Conservation (phyloP, 2,888 invertebrate species). For the Stenolophus ochropezus region DNA sequence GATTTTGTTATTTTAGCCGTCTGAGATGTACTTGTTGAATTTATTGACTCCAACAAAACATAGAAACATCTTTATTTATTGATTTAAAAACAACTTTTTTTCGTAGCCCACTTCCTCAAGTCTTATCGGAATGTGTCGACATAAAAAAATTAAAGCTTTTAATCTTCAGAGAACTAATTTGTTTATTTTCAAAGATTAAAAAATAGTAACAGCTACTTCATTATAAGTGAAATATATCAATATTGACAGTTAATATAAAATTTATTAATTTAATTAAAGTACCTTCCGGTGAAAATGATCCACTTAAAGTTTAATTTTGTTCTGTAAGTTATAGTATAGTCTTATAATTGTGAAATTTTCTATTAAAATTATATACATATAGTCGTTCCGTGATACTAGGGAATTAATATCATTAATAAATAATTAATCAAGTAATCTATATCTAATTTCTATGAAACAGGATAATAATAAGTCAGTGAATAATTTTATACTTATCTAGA, state of each 20-base stretch:
- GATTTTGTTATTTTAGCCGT: neutral
- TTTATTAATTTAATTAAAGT: neutral
- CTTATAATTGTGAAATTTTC: too few species aligned
- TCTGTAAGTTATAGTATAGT: neutral
- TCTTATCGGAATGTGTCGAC: neutral
- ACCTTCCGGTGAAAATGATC: slow-evolving; percentile 18
- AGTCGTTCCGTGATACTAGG: too few species aligned
- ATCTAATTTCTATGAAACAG: too few species aligned
- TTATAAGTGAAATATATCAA: neutral
- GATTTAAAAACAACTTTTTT: neutral
- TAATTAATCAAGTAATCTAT: too few species aligned
- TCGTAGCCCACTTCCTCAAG: neutral
- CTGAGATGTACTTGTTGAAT: slow-evolving; percentile 22
- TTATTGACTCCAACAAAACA: slow-evolving; percentile 8
- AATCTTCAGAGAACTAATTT: neutral
- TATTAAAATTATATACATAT: too few species aligned
- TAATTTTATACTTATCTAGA: too few species aligned
- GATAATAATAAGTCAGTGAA: too few species aligned
- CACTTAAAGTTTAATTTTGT: neutral
- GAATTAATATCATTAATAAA: too few species aligned
- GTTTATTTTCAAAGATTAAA: neutral
- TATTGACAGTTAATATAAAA: neutral
- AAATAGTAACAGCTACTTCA: neutral
- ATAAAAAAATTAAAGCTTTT: neutral
- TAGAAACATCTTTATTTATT: slow-evolving; percentile 28